Conservation (phyloP, 2,113 vertebrate species). For the Salvelinus fontinalis region DNA sequence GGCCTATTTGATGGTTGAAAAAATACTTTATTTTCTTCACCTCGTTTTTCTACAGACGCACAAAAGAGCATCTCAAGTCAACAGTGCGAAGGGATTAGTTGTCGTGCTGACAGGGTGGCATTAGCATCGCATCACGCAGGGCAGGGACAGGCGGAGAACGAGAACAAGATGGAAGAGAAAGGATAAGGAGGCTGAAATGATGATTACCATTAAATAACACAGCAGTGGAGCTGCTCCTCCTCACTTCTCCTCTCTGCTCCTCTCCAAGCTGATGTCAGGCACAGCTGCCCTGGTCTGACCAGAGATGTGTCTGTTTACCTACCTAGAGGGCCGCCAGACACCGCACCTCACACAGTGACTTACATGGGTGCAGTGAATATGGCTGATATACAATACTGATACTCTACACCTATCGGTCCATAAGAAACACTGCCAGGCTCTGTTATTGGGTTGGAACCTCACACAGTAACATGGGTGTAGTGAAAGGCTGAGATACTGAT, state of each 20-base stretch:
- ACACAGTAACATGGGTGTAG: too few relatives aligned
- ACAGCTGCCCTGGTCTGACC: not conserved
- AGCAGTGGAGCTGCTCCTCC: slow-evolving; percentile 40
- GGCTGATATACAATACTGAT: too few relatives aligned
- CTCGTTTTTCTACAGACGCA: not conserved
- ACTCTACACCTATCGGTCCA: too few relatives aligned
- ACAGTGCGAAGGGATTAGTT: slow-evolving; percentile 38
- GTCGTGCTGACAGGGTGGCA: slow-evolving; percentile 54
- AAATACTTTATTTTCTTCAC: slow-evolving; percentile 1
- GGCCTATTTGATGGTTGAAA: slow-evolving; percentile 43
- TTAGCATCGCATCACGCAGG: slow-evolving; percentile 27
- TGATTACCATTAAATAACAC: slow-evolving; percentile 54
- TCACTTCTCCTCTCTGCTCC: not conserved
- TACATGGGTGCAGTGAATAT: too few relatives aligned
- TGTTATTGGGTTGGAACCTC: too few relatives aligned
- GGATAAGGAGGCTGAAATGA: slow-evolving; percentile 24
- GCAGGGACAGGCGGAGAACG: slow-evolving; percentile 22
- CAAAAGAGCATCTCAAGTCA: not conserved
- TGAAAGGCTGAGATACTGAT: too few relatives aligned
- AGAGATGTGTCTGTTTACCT: too few relatives aligned
- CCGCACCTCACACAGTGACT: too few relatives aligned
- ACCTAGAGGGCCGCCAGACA: too few relatives aligned
- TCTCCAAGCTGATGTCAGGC: not conserved
- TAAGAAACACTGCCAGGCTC: too few relatives aligned
- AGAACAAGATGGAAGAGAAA: not conserved